A percentile compares a stretch with the other conserved stretches of the same genome.
phyloP scores from a whole-genome alignment of 30 jellyfish, hydroid and myxozoan genomes.

The Calvadosia cruxmelitensis region DNA sequence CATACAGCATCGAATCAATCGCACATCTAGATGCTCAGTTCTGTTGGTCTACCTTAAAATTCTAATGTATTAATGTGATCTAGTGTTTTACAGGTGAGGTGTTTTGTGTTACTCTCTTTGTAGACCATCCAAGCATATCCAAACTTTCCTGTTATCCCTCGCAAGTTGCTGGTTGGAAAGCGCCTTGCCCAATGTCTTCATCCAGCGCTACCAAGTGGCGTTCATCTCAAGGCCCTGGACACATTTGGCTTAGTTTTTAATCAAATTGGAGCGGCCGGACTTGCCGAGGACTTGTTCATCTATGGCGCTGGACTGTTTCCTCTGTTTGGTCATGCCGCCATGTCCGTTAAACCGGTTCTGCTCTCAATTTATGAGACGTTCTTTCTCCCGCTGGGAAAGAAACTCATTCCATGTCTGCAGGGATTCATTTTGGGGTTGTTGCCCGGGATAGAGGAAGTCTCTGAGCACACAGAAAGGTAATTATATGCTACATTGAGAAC shows the following conservation, averaged over 20 bases:
- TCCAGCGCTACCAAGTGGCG: conserved; percentile 98
- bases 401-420: conserved; percentile 63
- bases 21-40: too few species aligned
- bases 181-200: conserved; percentile 94
- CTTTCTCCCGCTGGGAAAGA: conserved; percentile 62
- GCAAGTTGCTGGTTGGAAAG: conserved; percentile 77
- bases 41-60: too few species aligned
- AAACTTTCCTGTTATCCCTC: conserved; percentile 62
- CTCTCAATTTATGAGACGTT: conserved; percentile 55
- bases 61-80: too few species aligned
- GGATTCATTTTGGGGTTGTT: conserved; percentile 71
- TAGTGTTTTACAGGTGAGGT: too few species aligned
- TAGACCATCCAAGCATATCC: conserved; percentile 59
- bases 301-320: conserved; percentile 79
- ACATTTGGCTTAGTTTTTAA: conserved; percentile 49
- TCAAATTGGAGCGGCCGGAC: conserved; percentile 69
- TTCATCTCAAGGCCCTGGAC: conserved; percentile 81
- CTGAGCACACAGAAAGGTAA: conserved; percentile 82
- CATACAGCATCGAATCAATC: too few species aligned
- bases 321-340: conserved; percentile 77
- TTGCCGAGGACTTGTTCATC: conserved; percentile 64
- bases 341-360: conserved; percentile 73
- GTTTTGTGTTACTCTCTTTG: too few species aligned
- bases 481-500: neutral
- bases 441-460: conserved; percentile 93